These are phyloP conservation scores for Macrosoma leucophasiata DNA, from an alignment of 2,888 invertebrate species.

Conservation along the genomic window DNA sequence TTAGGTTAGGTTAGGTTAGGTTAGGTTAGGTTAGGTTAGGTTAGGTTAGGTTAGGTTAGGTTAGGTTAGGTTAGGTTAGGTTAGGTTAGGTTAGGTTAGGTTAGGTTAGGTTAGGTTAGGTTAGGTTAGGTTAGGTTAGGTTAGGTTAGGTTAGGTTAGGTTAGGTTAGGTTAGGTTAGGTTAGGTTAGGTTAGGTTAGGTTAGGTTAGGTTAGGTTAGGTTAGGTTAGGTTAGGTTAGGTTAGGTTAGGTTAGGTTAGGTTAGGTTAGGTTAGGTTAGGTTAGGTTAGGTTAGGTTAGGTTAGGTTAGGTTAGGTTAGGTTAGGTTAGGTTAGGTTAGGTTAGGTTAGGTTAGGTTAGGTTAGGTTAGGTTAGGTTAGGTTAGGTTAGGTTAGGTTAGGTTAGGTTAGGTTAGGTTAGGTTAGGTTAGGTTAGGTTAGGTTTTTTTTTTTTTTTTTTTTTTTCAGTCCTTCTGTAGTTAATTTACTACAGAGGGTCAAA, in stretches of 20 bases:
- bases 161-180: conserved; percentile 13
- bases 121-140: conserved; percentile 17
- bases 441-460: too few relatives aligned
- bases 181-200: conserved; percentile 18
- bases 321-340: conserved; percentile 23
- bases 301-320: conserved; percentile 20
- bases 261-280: conserved; percentile 13
- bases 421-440: conserved; percentile 17
- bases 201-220: conserved; percentile 13
- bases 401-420: conserved; percentile 20
- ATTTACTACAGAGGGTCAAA: too few relatives aligned
- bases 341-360: conserved; percentile 22
- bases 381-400: conserved; percentile 22
- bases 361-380: conserved; percentile 20
- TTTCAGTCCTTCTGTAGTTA: too few relatives aligned
- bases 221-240: conserved; percentile 11
- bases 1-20: conserved; percentile 16
- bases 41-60: conserved; percentile 17
- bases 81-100: conserved; percentile 15
- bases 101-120: conserved; percentile 17
- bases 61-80: conserved; percentile 16
- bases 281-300: conserved; percentile 17
- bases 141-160: conserved; percentile 15
- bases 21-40: conserved; percentile 16
- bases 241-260: conserved; percentile 13